Base-by-base conservation (phyloP, 1,140 invertebrate species). In the Pissodes strobi region DNA sequence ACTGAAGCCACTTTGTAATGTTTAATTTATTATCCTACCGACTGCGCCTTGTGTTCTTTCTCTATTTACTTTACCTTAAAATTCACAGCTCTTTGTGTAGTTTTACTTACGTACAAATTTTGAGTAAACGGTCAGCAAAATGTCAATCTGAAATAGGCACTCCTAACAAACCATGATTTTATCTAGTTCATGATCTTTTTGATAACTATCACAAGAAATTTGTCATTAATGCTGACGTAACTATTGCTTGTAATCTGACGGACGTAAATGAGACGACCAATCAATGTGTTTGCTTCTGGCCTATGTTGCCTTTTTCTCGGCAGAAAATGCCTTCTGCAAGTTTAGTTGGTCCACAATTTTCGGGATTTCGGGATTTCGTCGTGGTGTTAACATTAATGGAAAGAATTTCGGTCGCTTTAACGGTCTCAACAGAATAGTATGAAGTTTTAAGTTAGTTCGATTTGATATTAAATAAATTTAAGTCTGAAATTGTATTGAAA, bases 301-400 rank as follows among this genome's bases (percentile, higher is more conserved):
- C 39, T 8, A n/a, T 21, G 34, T 41, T 49, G 37, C 45, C 48
- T 15, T 25, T 43, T 39, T 51, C 45, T 39, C 18, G 5, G 21
- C 25, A 17, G 18, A 23, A 30, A 60, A 60, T 51, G 45, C 58
- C 45, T 60, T 51, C 37, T 45, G 58, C 58, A 60, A 60, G 45
- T 60, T 60, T 60, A 60, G 49, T 60, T 60, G 58, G 49, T 60
- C 58, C 45, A 60, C 58, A 60, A 60, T 49, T 60, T 60, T 60
- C 58, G n/a, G n/a, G n/a, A n/a, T n/a, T n/a, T n/a, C n/a, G n/a
- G n/a, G n/a, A n/a, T n/a, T 60, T 30, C 58, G 46, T 51, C 13
- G 58, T 39, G 56, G 21, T 51, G 58, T 60, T 60, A 60, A 60
- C 58, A 49, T 60, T 60, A 60, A 60, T 60, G 58, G 58, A 48